Percentiles rank a stretch among this genome's conserved stretches.
phyloP scores from a whole-genome alignment of 2,797 vertebrate species.

The Muscicapa comitata region DNA sequence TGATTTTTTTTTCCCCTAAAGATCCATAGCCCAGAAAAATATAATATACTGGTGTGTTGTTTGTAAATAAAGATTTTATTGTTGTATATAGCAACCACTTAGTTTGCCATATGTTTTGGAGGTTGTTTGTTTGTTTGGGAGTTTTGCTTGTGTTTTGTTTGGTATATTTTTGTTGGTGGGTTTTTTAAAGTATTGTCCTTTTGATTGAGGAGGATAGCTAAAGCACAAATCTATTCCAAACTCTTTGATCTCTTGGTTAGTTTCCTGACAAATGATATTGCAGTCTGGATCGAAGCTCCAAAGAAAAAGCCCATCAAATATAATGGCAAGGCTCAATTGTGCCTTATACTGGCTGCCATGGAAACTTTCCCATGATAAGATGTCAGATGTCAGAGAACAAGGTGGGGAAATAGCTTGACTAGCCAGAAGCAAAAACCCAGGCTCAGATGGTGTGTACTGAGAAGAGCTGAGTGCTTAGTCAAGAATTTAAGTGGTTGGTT shows the following conservation, averaged over 20 bases:
- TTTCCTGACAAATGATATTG: background rate
- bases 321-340: background rate
- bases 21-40: background rate
- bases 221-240: background rate
- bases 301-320: background rate
- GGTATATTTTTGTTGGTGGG: background rate
- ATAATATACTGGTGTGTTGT: background rate
- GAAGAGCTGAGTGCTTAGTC: background rate
- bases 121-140: background rate
- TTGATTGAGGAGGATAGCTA: background rate
- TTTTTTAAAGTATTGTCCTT: background rate
- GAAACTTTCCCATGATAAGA: background rate
- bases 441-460: background rate
- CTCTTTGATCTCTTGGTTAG: background rate
- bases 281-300: background rate
- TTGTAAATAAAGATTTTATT: background rate
- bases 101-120: background rate
- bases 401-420: background rate
- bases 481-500: background rate
- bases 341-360: background rate
- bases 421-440: background rate
- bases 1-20: background rate
- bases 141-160: background rate
- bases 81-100: rapidly evolving
- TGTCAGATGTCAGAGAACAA: background rate